Conservation (phyloP, 1,140 invertebrate genomes). For the Condylostylus longicornis region DNA sequence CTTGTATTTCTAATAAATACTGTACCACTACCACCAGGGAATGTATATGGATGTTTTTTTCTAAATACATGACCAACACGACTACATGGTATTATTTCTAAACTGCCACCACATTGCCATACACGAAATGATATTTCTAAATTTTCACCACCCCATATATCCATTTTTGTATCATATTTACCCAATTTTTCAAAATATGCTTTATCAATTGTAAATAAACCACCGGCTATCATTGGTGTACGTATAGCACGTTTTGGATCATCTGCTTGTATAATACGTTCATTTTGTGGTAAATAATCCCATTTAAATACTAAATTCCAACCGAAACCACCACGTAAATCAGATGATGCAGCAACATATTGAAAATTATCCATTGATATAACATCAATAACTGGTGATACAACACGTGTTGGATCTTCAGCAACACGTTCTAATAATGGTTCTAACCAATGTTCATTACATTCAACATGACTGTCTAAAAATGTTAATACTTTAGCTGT, state of each 20-base stretch:
- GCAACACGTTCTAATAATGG: slow-evolving; percentile 82
- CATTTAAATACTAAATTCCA: slow-evolving; percentile 92
- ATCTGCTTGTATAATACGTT: slow-evolving; percentile 59
- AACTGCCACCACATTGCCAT: slow-evolving; percentile 91
- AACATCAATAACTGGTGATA: slow-evolving; percentile 92
- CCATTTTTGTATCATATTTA: slow-evolving; percentile 95
- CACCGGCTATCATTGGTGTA: slow-evolving; percentile 89
- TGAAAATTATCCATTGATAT: slow-evolving; percentile 98
- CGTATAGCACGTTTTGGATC: slow-evolving; percentile 68
- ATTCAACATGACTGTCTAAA: slow-evolving; percentile 94
- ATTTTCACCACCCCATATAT: slow-evolving; percentile 70
- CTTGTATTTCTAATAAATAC: slow-evolving; percentile 79
- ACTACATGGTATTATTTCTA: slow-evolving; percentile 90
- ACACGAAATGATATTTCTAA: slow-evolving; percentile 52
- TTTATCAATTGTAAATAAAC: slow-evolving; percentile 85
- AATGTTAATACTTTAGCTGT: slow-evolving; percentile 86
- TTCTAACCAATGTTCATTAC: slow-evolving; percentile 90
- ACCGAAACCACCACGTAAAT: slow-evolving; percentile 87
- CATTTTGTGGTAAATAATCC: slow-evolving; percentile 80
- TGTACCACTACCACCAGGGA: slow-evolving; percentile 80
- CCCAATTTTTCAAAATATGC: slow-evolving; percentile 86
- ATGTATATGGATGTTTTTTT: slow-evolving; percentile 90
- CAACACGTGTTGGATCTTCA: slow-evolving; percentile 75
- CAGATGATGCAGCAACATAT: slow-evolving; percentile 84
- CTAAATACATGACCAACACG: slow-evolving; percentile 79